phyloP scores from a whole-genome alignment of 2,888 invertebrate genomes.

The Eristalis intricaria region DNA sequence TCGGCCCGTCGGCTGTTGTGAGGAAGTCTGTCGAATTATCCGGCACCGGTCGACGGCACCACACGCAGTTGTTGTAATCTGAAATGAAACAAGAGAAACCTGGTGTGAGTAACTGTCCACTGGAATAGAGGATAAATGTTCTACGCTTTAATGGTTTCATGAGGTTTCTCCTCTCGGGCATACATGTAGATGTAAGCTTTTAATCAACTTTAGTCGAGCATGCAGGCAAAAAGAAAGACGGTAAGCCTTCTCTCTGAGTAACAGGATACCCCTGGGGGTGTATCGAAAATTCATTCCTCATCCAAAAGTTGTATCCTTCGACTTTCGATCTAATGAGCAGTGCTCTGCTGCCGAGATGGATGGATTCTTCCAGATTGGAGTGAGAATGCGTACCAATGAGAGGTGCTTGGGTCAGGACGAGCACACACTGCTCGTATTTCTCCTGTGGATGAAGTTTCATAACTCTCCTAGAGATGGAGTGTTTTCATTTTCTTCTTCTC shows the following conservation, averaged over 20 bases:
- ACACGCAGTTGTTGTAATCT: conserved; percentile 86
- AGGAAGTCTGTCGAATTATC: conserved; percentile 83
- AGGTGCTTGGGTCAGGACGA: conserved; percentile 43
- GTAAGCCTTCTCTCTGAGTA: conserved; percentile 5
- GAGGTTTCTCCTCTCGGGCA: too few species aligned
- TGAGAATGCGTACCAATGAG: neutral
- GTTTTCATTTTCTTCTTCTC: too few species aligned
- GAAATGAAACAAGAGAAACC: conserved; percentile 73
- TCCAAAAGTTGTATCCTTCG: conserved; percentile 57
- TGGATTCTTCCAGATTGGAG: conserved; percentile 1
- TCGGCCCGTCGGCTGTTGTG: conserved; percentile 81
- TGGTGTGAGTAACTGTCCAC: neutral
- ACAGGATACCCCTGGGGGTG: conserved; percentile 27
- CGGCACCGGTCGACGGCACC: conserved; percentile 87
- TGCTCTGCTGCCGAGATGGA: neutral
- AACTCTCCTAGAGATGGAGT: neutral
- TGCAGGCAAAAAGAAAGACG: neutral
- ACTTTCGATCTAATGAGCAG: conserved; percentile 44
- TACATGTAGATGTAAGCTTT: neutral
- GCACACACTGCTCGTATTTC: conserved; percentile 36
- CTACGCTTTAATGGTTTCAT: conserved; percentile 4
- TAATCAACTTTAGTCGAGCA: neutral
- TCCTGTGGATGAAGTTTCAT: conserved; percentile 24
- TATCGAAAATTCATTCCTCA: conserved; percentile 31
- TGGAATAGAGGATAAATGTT: neutral